phyloP scores from a whole-genome alignment of 2,888 invertebrate genomes.

The Isotomurus palustris region DNA sequence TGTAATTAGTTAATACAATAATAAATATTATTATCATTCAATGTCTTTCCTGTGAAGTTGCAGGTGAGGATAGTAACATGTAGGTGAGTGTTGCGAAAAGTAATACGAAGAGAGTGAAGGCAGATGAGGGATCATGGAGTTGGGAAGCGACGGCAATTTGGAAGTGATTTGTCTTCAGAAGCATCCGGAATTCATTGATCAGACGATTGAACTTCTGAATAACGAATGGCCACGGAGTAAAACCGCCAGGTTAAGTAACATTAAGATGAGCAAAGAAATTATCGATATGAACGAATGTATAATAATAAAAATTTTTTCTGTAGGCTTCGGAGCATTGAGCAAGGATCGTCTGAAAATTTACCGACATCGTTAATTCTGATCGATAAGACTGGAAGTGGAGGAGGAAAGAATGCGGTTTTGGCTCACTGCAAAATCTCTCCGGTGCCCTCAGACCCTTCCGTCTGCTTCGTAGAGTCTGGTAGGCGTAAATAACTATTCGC shows the following conservation, averaged over 20 bases:
- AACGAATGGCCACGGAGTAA: slow-evolving; percentile 83
- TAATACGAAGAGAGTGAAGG: slow-evolving; percentile 6
- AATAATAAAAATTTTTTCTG: slow-evolving; percentile 20
- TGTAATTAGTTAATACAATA: too few relatives aligned
- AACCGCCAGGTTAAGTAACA: slow-evolving; percentile 70
- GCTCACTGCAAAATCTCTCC: slow-evolving; percentile 69
- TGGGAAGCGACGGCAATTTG: background rate
- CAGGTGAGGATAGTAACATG: too few relatives aligned
- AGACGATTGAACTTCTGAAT: slow-evolving; percentile 72
- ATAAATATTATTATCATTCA: too few relatives aligned
- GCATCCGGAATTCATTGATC: slow-evolving; percentile 64
- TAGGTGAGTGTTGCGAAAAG: slow-evolving; percentile 1
- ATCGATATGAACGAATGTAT: background rate
- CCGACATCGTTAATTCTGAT: slow-evolving; percentile 53
- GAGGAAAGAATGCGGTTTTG: slow-evolving; percentile 59
- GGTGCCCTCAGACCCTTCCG: slow-evolving; percentile 64
- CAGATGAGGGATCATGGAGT: slow-evolving; percentile 41
- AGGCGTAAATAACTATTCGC: slow-evolving; percentile 26
- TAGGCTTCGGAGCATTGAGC: slow-evolving; percentile 62
- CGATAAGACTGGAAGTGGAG: slow-evolving; percentile 48
- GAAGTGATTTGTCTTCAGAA: slow-evolving; percentile 66
- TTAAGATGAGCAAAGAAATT: slow-evolving; percentile 16
- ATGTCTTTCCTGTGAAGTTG: too few relatives aligned
- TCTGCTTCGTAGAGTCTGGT: slow-evolving; percentile 73
- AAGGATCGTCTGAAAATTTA: slow-evolving; percentile 51